Evolutionary conservation across 2,797 vertebrate species (phyloP), one percentile per base, ranked within the genome.

Genomic region (Xyrichtys novacula): DNA sequence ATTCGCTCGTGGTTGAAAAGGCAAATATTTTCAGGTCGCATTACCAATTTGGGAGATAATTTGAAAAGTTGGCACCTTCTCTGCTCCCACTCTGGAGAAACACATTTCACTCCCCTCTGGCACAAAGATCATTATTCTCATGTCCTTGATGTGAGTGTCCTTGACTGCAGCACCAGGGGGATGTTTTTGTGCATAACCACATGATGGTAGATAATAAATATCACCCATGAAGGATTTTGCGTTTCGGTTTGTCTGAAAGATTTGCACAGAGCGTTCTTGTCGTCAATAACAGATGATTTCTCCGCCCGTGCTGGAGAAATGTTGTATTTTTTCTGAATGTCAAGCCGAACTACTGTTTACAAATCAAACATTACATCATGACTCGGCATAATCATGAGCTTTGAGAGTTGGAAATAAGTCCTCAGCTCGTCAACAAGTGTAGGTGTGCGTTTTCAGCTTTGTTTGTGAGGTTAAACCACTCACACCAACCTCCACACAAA

Each of bases 1-100:
- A 17, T 56, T 54, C 8, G 20, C 49, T 23, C 3, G 7, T 29
- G n/a, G 47, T 78, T 62, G 46, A 61, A 44, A 65, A 50, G 59
- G 31, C 39, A 49, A 62, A 69, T 31, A 38, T 65, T 78, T 75
- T 65, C 28, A 62, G 58, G 64, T 67, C 46, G 53, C 42, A 19
- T 69, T 25, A 61, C 47, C 44, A 65, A 52, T 67, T 50, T 63
- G 38, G 12, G 54, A 47, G 50, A 67, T 64, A 36, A 65, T 61
- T 60, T 66, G 20, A 56, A 79, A 61, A 66, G 44, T 61, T 47
- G 58, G 17, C 25, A 12, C 39, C 32, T 39, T 49, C 56, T 12
- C 54, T 48, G 39, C 65, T 38, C 11, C 11, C 39, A 31, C 47
- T 52, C 46, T 63, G 11, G 42, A 31, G 5, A 20, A 44, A 47